Evolutionary conservation across 2,888 invertebrate genomes (phyloP), one percentile per base, ranked within the genome.

Genomic region (Melieria picta): DNA sequence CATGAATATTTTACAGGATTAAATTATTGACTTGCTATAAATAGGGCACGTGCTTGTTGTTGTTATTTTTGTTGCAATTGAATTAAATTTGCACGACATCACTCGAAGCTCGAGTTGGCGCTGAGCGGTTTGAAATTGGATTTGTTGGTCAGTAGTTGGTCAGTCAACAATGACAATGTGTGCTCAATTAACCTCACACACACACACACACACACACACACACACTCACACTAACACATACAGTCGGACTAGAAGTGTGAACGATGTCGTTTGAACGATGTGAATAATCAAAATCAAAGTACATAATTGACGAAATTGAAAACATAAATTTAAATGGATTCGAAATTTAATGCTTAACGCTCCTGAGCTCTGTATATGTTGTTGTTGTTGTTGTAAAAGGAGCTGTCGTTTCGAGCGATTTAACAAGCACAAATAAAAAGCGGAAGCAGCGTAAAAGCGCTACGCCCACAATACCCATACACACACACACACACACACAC

Each of bases 321-420:
- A 58, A 65, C 43, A 56, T 11, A 68, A 60, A 68, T 46, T 48
- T 13, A 68, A 61, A 68, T 61, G 61, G 61, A 60, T 61, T 50
- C 16, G 13, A 57, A 57, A 57, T 57, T 13, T 7, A 57, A 57
- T 57, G 16, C 57, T 7, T 57, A 57, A 57, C 30, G 30, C 30
- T 30, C 30, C 30, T 30, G 30, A 30, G 30, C 30, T 30, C 30
- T 30, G 30, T 30, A 30, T 30, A 30, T 30, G 30, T 30, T 30
- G 30, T 30, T 30, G 30, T 30, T 30, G 30, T 30, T 30, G 3
- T 30, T 30, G 3, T 30, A 2, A 30, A 30, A 30, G 30, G 30
- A 30, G 30, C 30, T 75, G 73, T 72, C 79, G 79, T 75, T 79
- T 70, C 78, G 71, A 76, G 69, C 78, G 80, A 80, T 80, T 80